Base-by-base conservation (phyloP, 2,113 vertebrate genomes). In the Pampusana beccarii region DNA sequence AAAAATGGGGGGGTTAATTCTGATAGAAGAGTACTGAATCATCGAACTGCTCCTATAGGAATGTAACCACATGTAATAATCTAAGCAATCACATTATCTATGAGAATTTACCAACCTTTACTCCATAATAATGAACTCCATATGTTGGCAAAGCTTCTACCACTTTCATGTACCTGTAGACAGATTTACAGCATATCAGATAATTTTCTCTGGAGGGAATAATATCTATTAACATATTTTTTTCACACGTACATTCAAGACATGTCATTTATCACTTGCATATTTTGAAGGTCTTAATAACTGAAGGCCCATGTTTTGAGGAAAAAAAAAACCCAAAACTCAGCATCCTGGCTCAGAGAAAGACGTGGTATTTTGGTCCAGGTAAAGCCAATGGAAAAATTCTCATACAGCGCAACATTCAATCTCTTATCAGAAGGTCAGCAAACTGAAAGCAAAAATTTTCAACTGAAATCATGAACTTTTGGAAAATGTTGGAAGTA, bases 101-200 rank as follows among this genome's bases (percentile, higher is more conserved):
- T 15, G 34, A 58, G 33, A 66, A 80, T 78, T 74, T 54, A 97
- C 93, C 98, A 98, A 99, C 99, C 99, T 99, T 99, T 92, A 99
- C 99, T 98, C 98, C 98, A 82, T 99, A 99, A 96, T 99, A 99
- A 98, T 99, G 99, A 96, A 99, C 99, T 97, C 99, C 99, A 54
- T 99, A 99, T 80, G 99, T 99, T 61, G 99, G 99, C 92, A 99
- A 98, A 80, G 98, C 98, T 98, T 99, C 99, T 81, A 99, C 99
- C 90, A 99, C 98, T 97, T 98, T 98, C 97, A 99, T 98, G 97
- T 99, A 99, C 98, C 99, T 99, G 96, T 40, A 97, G 95, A 97
- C 88, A 97, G 94, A 97, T 97, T 96, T 92, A 97, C 21, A 95
- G 77, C 4, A 0, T 31, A 80, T 93, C 84, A 92, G 91, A 93